A percentile compares a stretch with the other conserved stretches of the same genome.
Evolutionary conservation across 2,797 vertebrate genomes (phyloP).

Genomic region (Antrozous pallidus): DNA sequence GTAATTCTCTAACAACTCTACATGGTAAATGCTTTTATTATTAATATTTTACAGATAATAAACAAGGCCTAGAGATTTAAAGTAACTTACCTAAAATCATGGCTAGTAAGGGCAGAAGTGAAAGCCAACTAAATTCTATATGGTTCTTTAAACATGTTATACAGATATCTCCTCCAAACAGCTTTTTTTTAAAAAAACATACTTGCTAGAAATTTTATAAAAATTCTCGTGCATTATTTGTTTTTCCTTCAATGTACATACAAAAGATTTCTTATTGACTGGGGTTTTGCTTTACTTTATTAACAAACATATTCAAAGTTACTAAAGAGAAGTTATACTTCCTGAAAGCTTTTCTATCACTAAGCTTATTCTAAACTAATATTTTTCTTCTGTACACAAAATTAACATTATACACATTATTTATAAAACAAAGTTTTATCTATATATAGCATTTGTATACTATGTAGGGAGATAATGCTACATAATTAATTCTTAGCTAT

Average conservation of each 20-base stretch:
- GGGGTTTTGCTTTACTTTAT: neutral
- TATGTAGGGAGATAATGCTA: neutral
- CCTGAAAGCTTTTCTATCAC: neutral
- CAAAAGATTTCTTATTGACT: neutral
- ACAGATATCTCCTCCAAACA: neutral
- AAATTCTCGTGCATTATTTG: neutral
- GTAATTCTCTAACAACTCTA: neutral
- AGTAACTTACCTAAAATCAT: neutral
- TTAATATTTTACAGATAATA: neutral
- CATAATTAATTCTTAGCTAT: neutral
- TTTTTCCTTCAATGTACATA: neutral
- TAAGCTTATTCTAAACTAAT: neutral
- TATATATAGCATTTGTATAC: neutral
- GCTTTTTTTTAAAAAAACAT: neutral
- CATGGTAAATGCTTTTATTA: neutral
- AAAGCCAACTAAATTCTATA: neutral
- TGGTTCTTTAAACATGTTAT: neutral
- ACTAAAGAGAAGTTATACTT: neutral
- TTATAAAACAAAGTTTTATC: neutral
- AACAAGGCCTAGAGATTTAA: neutral
- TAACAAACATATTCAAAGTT: neutral
- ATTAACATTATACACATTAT: neutral
- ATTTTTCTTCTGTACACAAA: neutral
- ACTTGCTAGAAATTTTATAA: neutral
- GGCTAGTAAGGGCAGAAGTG: neutral